Percentiles rank a stretch among this genome's conserved stretches.
Evolutionary conservation across 2,797 vertebrate genomes (phyloP).

Genomic region (Arnoldichthys spilopterus): DNA sequence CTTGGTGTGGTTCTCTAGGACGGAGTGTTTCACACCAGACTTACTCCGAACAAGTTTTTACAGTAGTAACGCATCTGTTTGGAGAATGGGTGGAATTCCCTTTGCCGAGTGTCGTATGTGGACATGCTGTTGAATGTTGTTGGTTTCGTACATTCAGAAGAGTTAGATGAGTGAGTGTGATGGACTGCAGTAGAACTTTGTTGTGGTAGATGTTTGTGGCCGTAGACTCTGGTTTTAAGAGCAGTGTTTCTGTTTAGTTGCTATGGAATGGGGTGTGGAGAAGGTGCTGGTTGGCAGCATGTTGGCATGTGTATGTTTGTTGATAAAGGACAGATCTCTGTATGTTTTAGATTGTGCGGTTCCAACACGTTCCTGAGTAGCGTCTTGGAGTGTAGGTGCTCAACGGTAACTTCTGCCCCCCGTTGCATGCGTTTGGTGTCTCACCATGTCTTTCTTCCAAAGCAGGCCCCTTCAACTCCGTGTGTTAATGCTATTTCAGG

Average conservation of each 20-base stretch:
- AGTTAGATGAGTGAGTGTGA: background rate
- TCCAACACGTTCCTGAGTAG: background rate
- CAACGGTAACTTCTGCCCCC: slow-evolving; percentile 1
- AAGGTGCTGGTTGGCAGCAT: background rate
- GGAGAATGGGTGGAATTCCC: too few species aligned
- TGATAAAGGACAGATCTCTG: background rate
- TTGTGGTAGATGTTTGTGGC: background rate
- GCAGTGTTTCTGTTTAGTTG: background rate
- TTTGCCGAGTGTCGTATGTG: background rate
- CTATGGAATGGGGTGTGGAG: background rate
- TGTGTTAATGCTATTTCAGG: slow-evolving; percentile 22
- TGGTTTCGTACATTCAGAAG: background rate
- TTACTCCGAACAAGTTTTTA: too few species aligned
- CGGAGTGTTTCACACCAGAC: too few species aligned
- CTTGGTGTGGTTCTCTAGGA: too few species aligned
- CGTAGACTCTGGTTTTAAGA: background rate
- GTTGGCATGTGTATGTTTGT: background rate
- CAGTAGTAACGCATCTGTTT: too few species aligned
- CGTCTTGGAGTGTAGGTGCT: background rate
- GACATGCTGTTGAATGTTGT: background rate
- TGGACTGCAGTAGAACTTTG: background rate
- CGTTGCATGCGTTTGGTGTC: slow-evolving; percentile 14
- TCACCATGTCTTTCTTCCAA: slow-evolving; percentile 36
- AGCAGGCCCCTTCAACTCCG: slow-evolving; percentile 28
- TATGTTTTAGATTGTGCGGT: background rate